A percentile compares a stretch with the other conserved stretches of the same genome.
Evolutionary conservation across 23 tunicate species (phyloP).

Genomic region (Halocynthia aurantium): DNA sequence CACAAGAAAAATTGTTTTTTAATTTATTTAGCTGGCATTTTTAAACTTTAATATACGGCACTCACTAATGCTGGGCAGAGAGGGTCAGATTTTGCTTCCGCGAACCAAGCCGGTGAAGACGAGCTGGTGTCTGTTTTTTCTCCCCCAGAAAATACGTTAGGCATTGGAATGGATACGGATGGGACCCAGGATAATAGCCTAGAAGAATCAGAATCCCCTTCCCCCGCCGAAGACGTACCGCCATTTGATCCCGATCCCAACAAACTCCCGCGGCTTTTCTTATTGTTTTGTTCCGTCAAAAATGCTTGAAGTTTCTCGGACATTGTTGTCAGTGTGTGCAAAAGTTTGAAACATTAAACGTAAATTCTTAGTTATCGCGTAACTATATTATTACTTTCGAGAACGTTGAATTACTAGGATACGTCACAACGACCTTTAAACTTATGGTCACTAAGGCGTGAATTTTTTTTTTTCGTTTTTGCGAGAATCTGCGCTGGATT

Average conservation of each 20-base stretch:
- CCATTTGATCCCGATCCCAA: slow-evolving; percentile 29
- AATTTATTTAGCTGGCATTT: neutral
- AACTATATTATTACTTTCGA: too few relatives aligned
- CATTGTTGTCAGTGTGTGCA: neutral
- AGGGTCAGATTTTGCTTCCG: slow-evolving; percentile 76
- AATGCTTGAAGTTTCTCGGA: slow-evolving; percentile 53
- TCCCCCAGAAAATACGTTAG: slow-evolving; percentile 39
- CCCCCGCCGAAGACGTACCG: slow-evolving; percentile 14
- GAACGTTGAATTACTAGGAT: too few relatives aligned
- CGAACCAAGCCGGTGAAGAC: slow-evolving; percentile 33
- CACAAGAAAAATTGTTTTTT: neutral
- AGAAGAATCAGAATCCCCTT: slow-evolving; percentile 45
- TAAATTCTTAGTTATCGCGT: too few relatives aligned
- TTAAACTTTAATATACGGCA: neutral
- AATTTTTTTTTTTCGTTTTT: too few relatives aligned
- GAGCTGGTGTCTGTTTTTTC: slow-evolving; percentile 23
- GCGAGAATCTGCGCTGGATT: too few relatives aligned
- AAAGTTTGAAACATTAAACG: too few relatives aligned
- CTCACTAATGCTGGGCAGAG: slow-evolving; percentile 90
- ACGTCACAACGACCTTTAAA: too few relatives aligned
- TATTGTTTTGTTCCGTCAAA: slow-evolving; percentile 72
- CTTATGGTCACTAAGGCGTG: neutral
- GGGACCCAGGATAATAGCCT: slow-evolving; percentile 80
- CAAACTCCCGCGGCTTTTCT: slow-evolving; percentile 34
- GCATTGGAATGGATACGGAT: slow-evolving; percentile 80